A percentile compares a stretch with the other conserved stretches of the same genome.
Evolutionary conservation across 2,888 invertebrate species (phyloP).

Genomic region (Argynnis bischoffii): DNA sequence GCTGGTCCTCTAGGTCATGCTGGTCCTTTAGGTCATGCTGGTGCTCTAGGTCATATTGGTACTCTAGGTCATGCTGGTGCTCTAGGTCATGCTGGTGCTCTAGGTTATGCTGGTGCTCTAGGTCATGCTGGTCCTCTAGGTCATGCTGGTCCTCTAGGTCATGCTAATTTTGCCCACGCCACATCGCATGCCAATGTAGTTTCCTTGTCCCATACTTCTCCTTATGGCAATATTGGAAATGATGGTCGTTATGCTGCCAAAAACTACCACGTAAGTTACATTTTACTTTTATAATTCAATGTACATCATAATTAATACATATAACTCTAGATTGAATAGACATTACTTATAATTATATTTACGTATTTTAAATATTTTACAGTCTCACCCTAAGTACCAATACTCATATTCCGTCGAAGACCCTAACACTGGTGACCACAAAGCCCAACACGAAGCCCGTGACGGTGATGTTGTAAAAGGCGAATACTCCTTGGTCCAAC

Average conservation of each 20-base stretch:
- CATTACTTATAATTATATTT: not conserved
- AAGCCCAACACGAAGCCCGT: slow-evolving; percentile 82
- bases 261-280: slow-evolving; percentile 48
- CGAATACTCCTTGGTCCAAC: slow-evolving; percentile 84
- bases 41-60: slow-evolving; percentile 29
- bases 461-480: slow-evolving; percentile 85
- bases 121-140: slow-evolving; percentile 20
- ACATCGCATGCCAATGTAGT: slow-evolving; percentile 25
- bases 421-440: slow-evolving; percentile 84
- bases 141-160: slow-evolving; percentile 28
- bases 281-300: not conserved
- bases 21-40: slow-evolving; percentile 13
- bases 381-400: slow-evolving; percentile 84
- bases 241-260: slow-evolving; percentile 39
- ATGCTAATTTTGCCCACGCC: slow-evolving; percentile 27
- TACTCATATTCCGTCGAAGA: slow-evolving; percentile 84
- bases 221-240: slow-evolving; percentile 12
- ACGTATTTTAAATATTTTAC: slow-evolving; percentile 35
- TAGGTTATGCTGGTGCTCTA: slow-evolving; percentile 36
- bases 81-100: slow-evolving; percentile 36
- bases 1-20: slow-evolving; percentile 38
- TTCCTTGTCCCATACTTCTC: slow-evolving; percentile 20
- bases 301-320: not conserved
- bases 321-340: not conserved
- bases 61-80: slow-evolving; percentile 36